Conservation (phyloP, 2,888 invertebrate species). For the Azorinus chamasolen region DNA sequence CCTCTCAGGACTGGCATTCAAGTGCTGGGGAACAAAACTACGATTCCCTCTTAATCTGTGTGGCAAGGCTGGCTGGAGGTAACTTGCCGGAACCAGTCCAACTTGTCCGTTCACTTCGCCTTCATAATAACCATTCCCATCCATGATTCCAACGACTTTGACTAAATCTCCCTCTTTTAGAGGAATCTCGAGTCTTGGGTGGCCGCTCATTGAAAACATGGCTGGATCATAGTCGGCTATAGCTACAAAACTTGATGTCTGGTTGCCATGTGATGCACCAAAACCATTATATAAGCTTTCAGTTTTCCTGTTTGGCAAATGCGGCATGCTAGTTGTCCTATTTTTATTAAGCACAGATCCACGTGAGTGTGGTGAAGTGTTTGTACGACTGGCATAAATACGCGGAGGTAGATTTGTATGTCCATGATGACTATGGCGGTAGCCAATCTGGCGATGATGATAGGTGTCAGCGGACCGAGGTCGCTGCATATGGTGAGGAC, state of each 20-base stretch:
- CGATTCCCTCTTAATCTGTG: constrained; percentile 45
- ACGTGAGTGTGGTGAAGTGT: constrained; percentile 1
- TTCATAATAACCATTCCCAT: constrained; percentile 82
- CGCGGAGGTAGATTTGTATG: constrained; percentile 35
- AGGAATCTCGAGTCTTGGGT: constrained; percentile 76
- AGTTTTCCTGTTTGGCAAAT: constrained; percentile 20
- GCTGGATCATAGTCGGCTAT: constrained; percentile 81
- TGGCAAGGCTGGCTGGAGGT: constrained; percentile 74
- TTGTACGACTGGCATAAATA: constrained; percentile 23
- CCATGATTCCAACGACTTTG: constrained; percentile 76
- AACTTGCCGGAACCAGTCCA: constrained; percentile 82
- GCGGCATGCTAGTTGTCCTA: constrained; percentile 11
- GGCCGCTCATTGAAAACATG: constrained; percentile 78
- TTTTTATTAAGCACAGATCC: constrained; percentile 19
- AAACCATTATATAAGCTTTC: constrained; percentile 8
- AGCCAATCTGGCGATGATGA: constrained; percentile 44
- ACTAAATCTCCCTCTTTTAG: constrained; percentile 83
- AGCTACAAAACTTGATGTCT: constrained; percentile 68
- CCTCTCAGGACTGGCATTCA: constrained; percentile 78
- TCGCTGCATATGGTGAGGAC: constrained; percentile 36
- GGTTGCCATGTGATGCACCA: constrained; percentile 11
- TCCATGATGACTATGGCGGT: constrained; percentile 56
- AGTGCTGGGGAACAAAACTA: constrained; percentile 56
- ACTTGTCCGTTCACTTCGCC: constrained; percentile 80
- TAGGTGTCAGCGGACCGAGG: constrained; percentile 58